phyloP scores from a whole-genome alignment of 2,113 vertebrate genomes.

The Manacus vitellinus region DNA sequence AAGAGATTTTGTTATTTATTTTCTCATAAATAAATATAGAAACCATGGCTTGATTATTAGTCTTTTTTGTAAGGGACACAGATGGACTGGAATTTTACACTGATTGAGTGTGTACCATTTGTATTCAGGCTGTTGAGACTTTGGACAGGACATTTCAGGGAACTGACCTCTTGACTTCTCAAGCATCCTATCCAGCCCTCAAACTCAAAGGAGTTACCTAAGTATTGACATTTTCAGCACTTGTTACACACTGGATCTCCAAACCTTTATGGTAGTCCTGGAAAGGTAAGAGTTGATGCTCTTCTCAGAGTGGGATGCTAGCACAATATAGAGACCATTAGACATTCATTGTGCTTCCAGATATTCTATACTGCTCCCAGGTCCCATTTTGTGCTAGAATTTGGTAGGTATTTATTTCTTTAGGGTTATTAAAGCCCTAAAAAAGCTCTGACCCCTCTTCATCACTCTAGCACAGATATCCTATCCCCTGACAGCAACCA shows the following conservation, averaged over 20 bases:
- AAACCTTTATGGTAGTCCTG: not conserved
- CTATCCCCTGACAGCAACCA: not conserved
- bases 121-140: not conserved
- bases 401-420: not conserved
- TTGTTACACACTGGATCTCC: not conserved
- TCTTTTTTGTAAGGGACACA: not conserved
- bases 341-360: not conserved
- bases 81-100: not conserved
- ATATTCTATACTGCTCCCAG: rapidly evolving
- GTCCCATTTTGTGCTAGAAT: not conserved
- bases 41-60: not conserved
- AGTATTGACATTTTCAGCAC: not conserved
- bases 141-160: not conserved
- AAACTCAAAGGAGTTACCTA: not conserved
- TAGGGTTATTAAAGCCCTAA: not conserved
- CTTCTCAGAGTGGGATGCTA: not conserved
- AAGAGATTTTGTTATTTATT: not conserved
- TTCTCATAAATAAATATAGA: not conserved
- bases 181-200: not conserved
- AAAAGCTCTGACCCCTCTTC: not conserved
- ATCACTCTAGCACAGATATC: constrained; percentile 3
- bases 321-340: not conserved
- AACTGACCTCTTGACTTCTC: not conserved
- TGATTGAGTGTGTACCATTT: not conserved
- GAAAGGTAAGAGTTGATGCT: not conserved